Conservation (phyloP, 2,888 invertebrate species). For the Vandiemenella viatica region DNA sequence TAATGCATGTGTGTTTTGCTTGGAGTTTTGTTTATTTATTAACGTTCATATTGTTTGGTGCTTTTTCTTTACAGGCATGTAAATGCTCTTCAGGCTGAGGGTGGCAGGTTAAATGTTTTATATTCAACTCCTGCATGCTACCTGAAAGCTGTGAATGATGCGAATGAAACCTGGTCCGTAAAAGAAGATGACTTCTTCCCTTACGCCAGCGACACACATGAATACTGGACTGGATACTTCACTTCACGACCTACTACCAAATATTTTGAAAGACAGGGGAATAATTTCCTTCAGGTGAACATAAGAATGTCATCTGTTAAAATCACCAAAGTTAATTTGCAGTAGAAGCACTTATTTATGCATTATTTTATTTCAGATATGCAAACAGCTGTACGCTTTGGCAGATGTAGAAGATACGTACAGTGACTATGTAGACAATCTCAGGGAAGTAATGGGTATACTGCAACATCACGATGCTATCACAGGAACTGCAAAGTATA, state of each 20-base stretch:
- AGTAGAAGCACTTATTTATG: too few species aligned
- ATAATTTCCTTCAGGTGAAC: constrained; percentile 22
- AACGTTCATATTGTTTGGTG: too few species aligned
- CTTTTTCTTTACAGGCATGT: not conserved
- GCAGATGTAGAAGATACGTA: too few species aligned
- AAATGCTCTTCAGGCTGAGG: not conserved
- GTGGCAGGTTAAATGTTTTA: not conserved
- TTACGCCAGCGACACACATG: constrained; percentile 31
- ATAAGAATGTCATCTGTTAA: too few species aligned
- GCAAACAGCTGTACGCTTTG: constrained; percentile 23
- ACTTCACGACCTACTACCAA: constrained; percentile 23
- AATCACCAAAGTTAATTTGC: too few species aligned
- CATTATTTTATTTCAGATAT: constrained; percentile 18
- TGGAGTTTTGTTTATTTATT: too few species aligned
- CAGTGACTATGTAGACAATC: constrained; percentile 13
- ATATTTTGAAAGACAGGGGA: constrained; percentile 20
- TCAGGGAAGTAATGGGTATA: constrained; percentile 27
- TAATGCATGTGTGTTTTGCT: too few species aligned
- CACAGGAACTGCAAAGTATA: constrained; percentile 28
- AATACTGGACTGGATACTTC: constrained; percentile 41
- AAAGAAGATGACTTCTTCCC: constrained; percentile 31
- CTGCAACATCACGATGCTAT: constrained; percentile 40
- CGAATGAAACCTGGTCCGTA: not conserved
- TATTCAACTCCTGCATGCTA: not conserved
- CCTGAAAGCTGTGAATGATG: not conserved